Percentiles rank a stretch among this genome's conserved stretches.
Evolutionary conservation across 2,797 vertebrate genomes (phyloP).

Genomic region (Clamator glandarius): DNA sequence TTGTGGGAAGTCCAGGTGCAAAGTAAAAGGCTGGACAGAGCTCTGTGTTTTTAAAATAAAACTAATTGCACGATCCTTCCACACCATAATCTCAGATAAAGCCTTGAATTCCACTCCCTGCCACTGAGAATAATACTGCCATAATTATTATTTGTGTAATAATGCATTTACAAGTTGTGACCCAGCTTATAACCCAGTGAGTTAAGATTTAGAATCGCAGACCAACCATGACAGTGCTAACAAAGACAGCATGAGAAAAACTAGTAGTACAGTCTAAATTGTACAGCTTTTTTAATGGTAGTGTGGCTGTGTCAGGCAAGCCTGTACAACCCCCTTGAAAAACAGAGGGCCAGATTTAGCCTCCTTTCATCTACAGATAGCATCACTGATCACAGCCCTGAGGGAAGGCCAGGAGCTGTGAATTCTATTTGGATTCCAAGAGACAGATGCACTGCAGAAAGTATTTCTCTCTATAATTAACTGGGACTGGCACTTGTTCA

Average conservation of each 20-base stretch:
- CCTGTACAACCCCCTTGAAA: background rate
- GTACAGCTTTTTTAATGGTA: background rate
- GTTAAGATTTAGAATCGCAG: background rate
- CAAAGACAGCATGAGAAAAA: background rate
- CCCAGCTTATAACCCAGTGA: background rate
- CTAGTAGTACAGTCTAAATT: background rate
- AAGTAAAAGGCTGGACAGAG: background rate
- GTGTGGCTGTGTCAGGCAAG: background rate
- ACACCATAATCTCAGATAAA: background rate
- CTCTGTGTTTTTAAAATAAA: conserved; percentile 18
- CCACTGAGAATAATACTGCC: background rate
- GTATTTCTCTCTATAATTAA: background rate
- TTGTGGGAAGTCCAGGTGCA: background rate
- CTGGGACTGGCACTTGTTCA: background rate
- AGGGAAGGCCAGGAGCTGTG: background rate
- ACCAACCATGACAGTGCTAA: background rate
- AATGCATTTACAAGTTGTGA: background rate
- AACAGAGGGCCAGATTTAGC: background rate
- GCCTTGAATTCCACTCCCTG: background rate
- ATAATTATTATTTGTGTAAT: conserved; percentile 5
- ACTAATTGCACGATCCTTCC: background rate
- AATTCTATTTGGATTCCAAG: background rate
- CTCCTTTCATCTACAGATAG: background rate
- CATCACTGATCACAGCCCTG: background rate
- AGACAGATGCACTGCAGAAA: background rate